Conservation (phyloP, 2,797 vertebrate genomes). For the Lagorchestes hirsutus region DNA sequence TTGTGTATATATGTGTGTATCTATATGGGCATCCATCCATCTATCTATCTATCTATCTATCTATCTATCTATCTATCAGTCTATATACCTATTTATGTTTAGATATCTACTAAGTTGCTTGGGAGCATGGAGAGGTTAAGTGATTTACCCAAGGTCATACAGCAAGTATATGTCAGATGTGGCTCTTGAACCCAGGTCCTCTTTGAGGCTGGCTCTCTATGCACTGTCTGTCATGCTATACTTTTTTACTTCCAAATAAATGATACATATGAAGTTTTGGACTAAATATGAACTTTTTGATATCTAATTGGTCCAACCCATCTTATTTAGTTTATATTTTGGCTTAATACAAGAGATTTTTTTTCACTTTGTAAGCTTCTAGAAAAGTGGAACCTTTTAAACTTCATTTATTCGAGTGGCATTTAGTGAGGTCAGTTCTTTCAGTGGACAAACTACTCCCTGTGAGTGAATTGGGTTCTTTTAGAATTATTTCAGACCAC, state of each 20-base stretch:
- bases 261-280: neutral
- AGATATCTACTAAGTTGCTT: no score
- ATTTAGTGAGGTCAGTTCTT: slow-evolving; percentile 41
- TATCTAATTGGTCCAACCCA: neutral
- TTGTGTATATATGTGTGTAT: no score
- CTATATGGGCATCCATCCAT: no score
- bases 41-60: no score
- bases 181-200: neutral
- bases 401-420: neutral
- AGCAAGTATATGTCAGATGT: neutral
- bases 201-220: neutral
- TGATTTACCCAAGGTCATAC: neutral
- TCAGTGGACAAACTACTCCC: slow-evolving; percentile 29
- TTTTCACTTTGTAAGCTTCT: slow-evolving; percentile 7
- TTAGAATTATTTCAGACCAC: slow-evolving; percentile 54
- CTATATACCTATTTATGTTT: no score
- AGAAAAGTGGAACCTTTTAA: slow-evolving; percentile 16
- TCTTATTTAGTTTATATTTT: neutral
- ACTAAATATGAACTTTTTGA: neutral
- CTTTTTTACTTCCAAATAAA: neutral
- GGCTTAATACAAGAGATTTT: neutral
- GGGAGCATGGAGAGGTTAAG: neutral
- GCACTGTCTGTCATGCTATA: neutral
- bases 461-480: slow-evolving; percentile 38
- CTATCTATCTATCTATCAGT: no score